A percentile compares a stretch with the other conserved stretches of the same genome.
These are phyloP conservation scores for Drosophila chauvacae DNA, from an alignment of 1,140 invertebrate genomes.

Conservation along the genomic window DNA sequence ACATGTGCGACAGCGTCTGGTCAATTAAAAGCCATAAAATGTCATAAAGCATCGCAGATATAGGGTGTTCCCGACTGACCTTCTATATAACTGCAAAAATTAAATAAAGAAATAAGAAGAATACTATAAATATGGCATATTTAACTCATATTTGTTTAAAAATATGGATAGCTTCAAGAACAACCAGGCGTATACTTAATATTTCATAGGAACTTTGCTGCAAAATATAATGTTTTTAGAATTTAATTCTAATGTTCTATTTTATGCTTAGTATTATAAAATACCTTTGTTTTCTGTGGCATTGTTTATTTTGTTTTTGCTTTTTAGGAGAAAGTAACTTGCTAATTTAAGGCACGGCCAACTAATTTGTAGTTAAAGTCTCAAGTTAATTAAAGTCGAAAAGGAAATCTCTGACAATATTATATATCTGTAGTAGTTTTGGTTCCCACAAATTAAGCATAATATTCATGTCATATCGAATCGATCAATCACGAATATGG, in stretches of 20 bases:
- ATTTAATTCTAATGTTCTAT: too few relatives aligned
- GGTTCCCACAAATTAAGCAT: conserved; percentile 15
- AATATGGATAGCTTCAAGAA: not conserved
- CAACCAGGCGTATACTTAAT: conserved; percentile 17
- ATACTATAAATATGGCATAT: not conserved
- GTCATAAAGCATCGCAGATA: conserved; percentile 45
- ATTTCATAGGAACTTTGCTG: not conserved
- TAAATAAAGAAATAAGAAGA: not conserved
- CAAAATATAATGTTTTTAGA: too few relatives aligned
- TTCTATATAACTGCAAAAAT: not conserved
- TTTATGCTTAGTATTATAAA: too few relatives aligned
- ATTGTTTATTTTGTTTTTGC: not conserved
- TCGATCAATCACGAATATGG: conserved; percentile 29
- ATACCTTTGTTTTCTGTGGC: too few relatives aligned
- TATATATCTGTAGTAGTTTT: not conserved
- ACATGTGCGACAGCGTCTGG: conserved; percentile 51
- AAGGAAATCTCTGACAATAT: conserved; percentile 10
- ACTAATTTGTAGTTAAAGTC: conserved; percentile 20
- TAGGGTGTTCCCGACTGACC: conserved; percentile 19
- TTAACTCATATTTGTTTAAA: not conserved
- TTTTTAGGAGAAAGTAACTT: conserved; percentile 12
- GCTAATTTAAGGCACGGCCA: conserved; percentile 24
- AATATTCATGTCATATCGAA: conserved; percentile 29
- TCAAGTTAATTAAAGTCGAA: conserved; percentile 1
- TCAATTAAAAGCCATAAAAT: conserved; percentile 56